Evolutionary conservation across 2,888 invertebrate genomes (phyloP), one percentile per base, ranked within the genome.

Genomic region (Boloria euphrosyne): DNA sequence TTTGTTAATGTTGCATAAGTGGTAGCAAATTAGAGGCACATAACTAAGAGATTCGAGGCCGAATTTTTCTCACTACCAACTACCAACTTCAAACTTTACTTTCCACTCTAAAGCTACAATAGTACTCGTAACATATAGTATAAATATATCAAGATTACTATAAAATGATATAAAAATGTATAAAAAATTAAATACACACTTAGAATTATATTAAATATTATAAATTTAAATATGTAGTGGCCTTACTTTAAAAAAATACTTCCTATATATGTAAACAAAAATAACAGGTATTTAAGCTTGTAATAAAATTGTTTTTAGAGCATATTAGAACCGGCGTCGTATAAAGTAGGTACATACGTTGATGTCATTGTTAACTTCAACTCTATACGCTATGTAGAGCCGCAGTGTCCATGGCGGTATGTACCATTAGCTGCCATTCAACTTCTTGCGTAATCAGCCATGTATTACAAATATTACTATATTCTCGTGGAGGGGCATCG

Each of bases 41-140:
- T 51, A 47, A 27, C 66, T 68, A 66, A 70, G 55, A 54, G 57
- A 57, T 66, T 27, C 70, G 72, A 73, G 73, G 73, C 66, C 71
- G 62, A 65, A 68, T 68, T 69, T 69, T 72, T 72, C 71, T 70
- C 71, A 72, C 66, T 62, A 53, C 60, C 66, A 52, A 65, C 65
- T 54, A 64, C 51, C 66, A 59, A 62, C 63, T 58, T 61, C 52
- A 59, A 65, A 44, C 58, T 44, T 46, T 22, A 46, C 50, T 43
- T 18, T 51, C 43, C 13, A 43, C 22, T 43, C 16, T 18, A 43
- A 7, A 51, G 27, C 13, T 49, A 16, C 18, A 49, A 31, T 43
- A 44, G n/a, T n/a, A n/a, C n/a, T n/a, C n/a, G n/a, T 52, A 7
- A 13, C 27, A 50, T 38, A 38, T 17, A 38, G 17, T 17, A 31